A percentile compares a stretch with the other conserved stretches of the same genome.
Evolutionary conservation across 2,888 invertebrate species (phyloP).

Genomic region (Cephus nigrinus): DNA sequence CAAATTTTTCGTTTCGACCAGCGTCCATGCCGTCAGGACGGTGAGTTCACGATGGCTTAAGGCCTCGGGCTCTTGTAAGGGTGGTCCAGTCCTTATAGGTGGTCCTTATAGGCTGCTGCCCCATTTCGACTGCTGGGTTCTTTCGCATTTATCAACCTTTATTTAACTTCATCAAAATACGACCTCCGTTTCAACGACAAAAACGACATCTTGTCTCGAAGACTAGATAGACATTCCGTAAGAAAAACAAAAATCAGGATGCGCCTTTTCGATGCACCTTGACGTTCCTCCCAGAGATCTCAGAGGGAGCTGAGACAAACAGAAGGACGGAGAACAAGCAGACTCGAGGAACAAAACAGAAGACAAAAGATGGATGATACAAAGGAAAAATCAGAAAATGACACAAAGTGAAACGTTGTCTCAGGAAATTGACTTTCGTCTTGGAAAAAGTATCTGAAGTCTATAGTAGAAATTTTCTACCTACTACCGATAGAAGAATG

Average conservation of each 20-base stretch:
- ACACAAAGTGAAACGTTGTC: background rate
- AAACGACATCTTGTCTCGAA: background rate
- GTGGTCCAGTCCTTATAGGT: background rate
- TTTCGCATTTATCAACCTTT: conserved; percentile 24
- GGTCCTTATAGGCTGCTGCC: background rate
- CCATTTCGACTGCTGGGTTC: background rate
- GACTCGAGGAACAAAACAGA: background rate
- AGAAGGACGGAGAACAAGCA: background rate
- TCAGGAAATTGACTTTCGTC: background rate
- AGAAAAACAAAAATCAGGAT: background rate
- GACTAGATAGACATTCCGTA: background rate
- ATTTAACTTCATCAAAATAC: conserved; percentile 21
- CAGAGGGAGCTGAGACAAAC: background rate
- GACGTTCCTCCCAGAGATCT: background rate
- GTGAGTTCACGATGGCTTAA: background rate
- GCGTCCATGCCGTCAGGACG: background rate
- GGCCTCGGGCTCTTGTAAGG: background rate
- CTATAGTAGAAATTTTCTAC: background rate
- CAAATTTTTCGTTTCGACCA: background rate
- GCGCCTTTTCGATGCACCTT: background rate
- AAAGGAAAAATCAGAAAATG: background rate
- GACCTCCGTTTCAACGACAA: conserved; percentile 21
- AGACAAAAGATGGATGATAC: background rate
- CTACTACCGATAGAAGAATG: background rate
- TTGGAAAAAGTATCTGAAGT: background rate